Evolutionary conservation across 2,113 vertebrate species (phyloP), one percentile per base, ranked within the genome.

Genomic region (Ursus arctos): DNA sequence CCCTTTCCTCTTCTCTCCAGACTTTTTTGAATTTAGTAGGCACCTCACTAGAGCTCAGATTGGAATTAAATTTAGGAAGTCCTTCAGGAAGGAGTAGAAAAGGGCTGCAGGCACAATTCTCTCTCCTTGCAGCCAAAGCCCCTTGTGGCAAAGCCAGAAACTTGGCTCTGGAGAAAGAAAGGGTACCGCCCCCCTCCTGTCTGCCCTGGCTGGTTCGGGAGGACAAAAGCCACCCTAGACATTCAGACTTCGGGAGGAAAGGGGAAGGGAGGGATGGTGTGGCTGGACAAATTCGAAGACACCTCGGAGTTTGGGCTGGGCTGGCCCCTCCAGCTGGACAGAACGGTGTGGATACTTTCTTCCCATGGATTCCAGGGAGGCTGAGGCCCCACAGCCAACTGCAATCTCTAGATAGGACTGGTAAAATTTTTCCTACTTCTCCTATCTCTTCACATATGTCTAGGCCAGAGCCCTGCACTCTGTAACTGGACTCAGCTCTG

Each of bases 141-240:
- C 33, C 94, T 79, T 91, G 76, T 93, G 63, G 53, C 31, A 93
- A 90, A 94, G 57, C 69, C 87, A 94, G 47, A 59, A 43, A 96
- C 43, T 77, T 26, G 4, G 59, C 16, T 89, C 40, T 83, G 83
- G 59, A 91, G 65, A 14, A 74, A 84, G 59, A 90, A 89, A 96
- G 57, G 15, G 74, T 9, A 11, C 61, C 2, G 0, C 9, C 72
- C 31, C 67, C 22, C 80, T 36, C 67, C n/a, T 24, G 14, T 85
- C 63, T 94, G 36, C 76, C 55, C 71, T 82, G 49, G 80, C 24
- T 55, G 33, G n/a, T 71, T 88, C 5, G n/a, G n/a, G 26, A 88
- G 43, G 84, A 98, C 94, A 93, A 97, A 91, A 83, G 91, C 65
- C 0, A 0, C 59, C 77, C 82, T 97, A 91, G 88, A 95, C 85